Base-by-base conservation (phyloP, 2,113 vertebrate genomes). In the Gobius niger region DNA sequence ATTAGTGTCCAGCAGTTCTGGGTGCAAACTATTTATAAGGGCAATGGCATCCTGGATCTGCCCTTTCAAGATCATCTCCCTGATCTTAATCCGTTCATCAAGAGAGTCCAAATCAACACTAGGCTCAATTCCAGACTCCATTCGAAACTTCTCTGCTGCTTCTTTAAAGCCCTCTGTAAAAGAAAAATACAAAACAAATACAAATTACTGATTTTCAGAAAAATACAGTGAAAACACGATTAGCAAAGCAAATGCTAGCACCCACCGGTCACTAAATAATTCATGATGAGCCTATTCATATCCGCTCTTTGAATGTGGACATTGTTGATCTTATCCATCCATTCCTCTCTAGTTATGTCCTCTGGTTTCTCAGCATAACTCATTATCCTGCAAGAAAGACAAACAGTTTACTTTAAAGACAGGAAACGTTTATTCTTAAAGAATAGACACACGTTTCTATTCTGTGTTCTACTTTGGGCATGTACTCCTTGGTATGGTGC, bases 241-340 rank as follows among this genome's bases (percentile, higher is more conserved):
- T 34, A 34, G 24, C 16, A 51, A 46, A 47, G 7, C 9, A 44
- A 19, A 51, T 6, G 42, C 6, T 1, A 65, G 11, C 44, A 86
- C 24, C 24, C 85, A 97, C 96, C 96, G 85, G 96, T 99, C 67
- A 99, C 98, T 80, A 99, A 82, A 85, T 99, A 99, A 89, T 99
- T 99, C 98, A 99, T 99, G 75, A 99, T 99, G 74, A 99, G 95
- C 49, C 96, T 93, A 70, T 99, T 99, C 98, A 99, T 99, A 85
- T 99, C 98, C 68, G 96, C 96, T 85, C 98, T 95, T 83, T 99
- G 98, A 75, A 99, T 97, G 62, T 99, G 98, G 76, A 99, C 94
- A 83, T 98, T 98, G 88, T 96, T 98, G 73, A 99, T 95, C 70
- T 97, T 98, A 75, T 99, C 98, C 96, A 99, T 96, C 98, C 98